A percentile compares a stretch with the other conserved stretches of the same genome.
Conservation (phyloP, 1,140 invertebrate species). For the Drosophila ambigua region DNA sequence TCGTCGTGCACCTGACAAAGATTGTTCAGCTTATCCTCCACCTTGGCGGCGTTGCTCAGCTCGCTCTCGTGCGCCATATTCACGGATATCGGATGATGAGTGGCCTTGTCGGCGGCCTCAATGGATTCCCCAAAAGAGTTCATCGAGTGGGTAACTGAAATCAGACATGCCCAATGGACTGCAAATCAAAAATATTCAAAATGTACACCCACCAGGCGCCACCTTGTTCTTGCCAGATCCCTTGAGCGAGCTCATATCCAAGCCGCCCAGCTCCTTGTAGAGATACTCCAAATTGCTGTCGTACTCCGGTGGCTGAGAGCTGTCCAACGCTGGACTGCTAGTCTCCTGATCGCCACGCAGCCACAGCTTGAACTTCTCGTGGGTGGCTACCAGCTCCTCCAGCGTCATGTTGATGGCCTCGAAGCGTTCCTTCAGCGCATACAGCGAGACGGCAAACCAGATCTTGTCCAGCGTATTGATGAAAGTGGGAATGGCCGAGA, state of each 20-base stretch:
- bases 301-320: slow-evolving; percentile 62
- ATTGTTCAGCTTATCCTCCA: slow-evolving; percentile 82
- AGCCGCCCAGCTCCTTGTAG: slow-evolving; percentile 68
- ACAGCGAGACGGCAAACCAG: slow-evolving; percentile 78
- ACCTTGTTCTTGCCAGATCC: slow-evolving; percentile 65
- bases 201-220: slow-evolving; percentile 51
- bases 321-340: slow-evolving; percentile 19
- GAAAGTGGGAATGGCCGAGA: slow-evolving; percentile 72
- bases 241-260: slow-evolving; percentile 53
- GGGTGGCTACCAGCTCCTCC: slow-evolving; percentile 62
- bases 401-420: slow-evolving; percentile 71
- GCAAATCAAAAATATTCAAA: neutral
- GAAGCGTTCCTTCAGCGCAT: slow-evolving; percentile 74
- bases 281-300: slow-evolving; percentile 71
- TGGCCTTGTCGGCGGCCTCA: slow-evolving; percentile 25
- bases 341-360: slow-evolving; percentile 25
- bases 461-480: slow-evolving; percentile 81
- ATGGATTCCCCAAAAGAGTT: slow-evolving; percentile 66
- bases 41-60: slow-evolving; percentile 64
- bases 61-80: slow-evolving; percentile 75
- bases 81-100: slow-evolving; percentile 41
- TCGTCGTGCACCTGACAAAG: slow-evolving; percentile 83
- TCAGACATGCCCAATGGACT: neutral
- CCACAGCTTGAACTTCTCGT: slow-evolving; percentile 71
- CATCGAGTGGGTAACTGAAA: slow-evolving; percentile 61